Evolutionary conservation across 2,888 invertebrate species (phyloP), one percentile per base, ranked within the genome.

Genomic region (Gasteruption jaculator): DNA sequence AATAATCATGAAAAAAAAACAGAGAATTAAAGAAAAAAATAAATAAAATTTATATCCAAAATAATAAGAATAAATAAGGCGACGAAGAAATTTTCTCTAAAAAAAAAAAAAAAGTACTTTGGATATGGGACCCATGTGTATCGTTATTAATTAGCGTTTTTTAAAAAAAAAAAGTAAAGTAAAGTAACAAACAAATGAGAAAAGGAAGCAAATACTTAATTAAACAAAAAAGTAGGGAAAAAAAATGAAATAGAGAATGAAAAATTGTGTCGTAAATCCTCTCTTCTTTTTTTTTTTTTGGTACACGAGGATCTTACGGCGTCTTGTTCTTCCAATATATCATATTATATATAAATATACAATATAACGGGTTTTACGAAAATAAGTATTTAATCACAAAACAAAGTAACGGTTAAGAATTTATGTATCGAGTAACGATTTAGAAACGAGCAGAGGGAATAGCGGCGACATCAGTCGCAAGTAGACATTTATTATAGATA

Each of bases 111-210:
- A 48, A 54, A 45, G 41, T 41, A 53, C 48, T 54, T 54, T 53
- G 51, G 57, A 58, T 55, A 59, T 59, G 66, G 65, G 65, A 67
- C 67, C 63, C 63, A 62, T 60, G 61, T 60, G 59, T 63, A 58
- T 60, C 50, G 48, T n/a, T 50, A 50, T 41, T 48, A 45, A 48
- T 53, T 48, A 46, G 41, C 44, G 41, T 40, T 49, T 49, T 46
- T 48, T 33, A 39, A 35, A 37, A 43, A 36, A 33, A 38, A 33
- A 41, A 18, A 38, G 37, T n/a, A n/a, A n/a, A 26, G 18, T 38
- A 12, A 27, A 31, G 42, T 18, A 33, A 42, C 18, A 31, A n/a
- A n/a, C n/a, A n/a, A n/a, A n/a, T n/a, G n/a, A n/a, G n/a, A n/a
- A n/a, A n/a, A n/a, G n/a, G n/a, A n/a, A n/a, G n/a, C n/a, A n/a